phyloP scores from a whole-genome alignment of 2,888 invertebrate genomes.

The Tholera decimalis region DNA sequence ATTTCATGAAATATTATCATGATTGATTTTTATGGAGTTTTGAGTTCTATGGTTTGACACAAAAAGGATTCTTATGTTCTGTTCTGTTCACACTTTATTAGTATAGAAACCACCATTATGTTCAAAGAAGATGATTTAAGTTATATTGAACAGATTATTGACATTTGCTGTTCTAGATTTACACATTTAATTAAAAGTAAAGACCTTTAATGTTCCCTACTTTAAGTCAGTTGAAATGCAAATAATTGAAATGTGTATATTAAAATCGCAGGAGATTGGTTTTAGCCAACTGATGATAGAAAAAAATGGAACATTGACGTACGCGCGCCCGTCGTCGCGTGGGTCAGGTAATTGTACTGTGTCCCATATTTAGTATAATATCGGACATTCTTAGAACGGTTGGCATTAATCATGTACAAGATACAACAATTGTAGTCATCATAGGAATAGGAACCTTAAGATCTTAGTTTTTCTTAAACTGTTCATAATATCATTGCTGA shows the following conservation, averaged over 20 bases:
- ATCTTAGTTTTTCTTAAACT: background rate
- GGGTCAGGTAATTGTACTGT: conserved; percentile 84
- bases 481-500: too few relatives aligned
- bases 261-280: conserved; percentile 66
- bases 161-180: background rate
- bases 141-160: background rate
- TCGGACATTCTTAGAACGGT: conserved; percentile 19
- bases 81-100: background rate
- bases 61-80: conserved; percentile 36
- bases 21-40: conserved; percentile 68
- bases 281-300: conserved; percentile 65
- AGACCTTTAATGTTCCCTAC: background rate
- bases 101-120: background rate
- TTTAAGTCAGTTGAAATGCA: conserved; percentile 30
- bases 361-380: conserved; percentile 63
- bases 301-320: conserved; percentile 79
- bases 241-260: conserved; percentile 62
- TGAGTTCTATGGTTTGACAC: conserved; percentile 42
- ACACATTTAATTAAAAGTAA: background rate
- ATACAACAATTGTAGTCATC: background rate
- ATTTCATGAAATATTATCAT: conserved; percentile 85
- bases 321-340: conserved; percentile 74
- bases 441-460: background rate
- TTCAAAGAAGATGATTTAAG: background rate
- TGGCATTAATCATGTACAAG: background rate